Percentiles rank a stretch among this genome's conserved stretches.
phyloP scores from a whole-genome alignment of 1,140 invertebrate species.

The Aphaenogaster rudis region DNA sequence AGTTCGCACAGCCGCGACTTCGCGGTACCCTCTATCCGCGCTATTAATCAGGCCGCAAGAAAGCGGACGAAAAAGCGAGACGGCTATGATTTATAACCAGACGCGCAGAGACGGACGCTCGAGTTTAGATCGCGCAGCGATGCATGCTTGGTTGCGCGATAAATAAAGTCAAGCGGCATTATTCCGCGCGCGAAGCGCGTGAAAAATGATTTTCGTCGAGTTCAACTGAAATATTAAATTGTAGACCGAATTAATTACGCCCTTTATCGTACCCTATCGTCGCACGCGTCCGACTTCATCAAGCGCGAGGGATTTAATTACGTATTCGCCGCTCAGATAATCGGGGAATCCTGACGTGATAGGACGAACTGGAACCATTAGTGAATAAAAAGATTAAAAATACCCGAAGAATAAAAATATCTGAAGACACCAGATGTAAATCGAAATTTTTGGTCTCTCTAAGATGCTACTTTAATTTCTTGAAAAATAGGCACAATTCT shows the following conservation, averaged over 20 bases:
- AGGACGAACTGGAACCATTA: not conserved
- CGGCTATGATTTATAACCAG: constrained; percentile 54
- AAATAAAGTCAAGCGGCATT: constrained; percentile 55
- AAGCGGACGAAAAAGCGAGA: constrained; percentile 40
- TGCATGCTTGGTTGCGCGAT: constrained; percentile 35
- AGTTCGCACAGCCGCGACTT: constrained; percentile 18
- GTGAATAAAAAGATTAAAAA: not conserved
- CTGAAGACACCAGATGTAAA: not conserved
- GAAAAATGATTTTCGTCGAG: constrained; percentile 47
- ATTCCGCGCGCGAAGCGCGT: constrained; percentile 19
- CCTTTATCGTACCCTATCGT: constrained; percentile 25
- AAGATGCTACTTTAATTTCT: not conserved
- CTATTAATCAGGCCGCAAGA: constrained; percentile 54
- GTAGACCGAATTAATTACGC: constrained; percentile 45
- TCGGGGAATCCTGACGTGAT: not conserved
- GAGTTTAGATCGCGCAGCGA: constrained; percentile 40
- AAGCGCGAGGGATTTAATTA: constrained; percentile 33
- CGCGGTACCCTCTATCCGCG: constrained; percentile 36
- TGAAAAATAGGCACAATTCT: not conserved
- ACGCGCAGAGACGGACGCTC: constrained; percentile 42
- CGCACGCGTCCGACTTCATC: constrained; percentile 7
- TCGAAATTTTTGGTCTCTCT: not conserved
- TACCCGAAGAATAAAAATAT: not conserved
- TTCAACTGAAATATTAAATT: constrained; percentile 45
- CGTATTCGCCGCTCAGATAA: constrained; percentile 1